Evolutionary conservation across 1,140 invertebrate species (phyloP).

Genomic region (Leptestheria dahalacensis): DNA sequence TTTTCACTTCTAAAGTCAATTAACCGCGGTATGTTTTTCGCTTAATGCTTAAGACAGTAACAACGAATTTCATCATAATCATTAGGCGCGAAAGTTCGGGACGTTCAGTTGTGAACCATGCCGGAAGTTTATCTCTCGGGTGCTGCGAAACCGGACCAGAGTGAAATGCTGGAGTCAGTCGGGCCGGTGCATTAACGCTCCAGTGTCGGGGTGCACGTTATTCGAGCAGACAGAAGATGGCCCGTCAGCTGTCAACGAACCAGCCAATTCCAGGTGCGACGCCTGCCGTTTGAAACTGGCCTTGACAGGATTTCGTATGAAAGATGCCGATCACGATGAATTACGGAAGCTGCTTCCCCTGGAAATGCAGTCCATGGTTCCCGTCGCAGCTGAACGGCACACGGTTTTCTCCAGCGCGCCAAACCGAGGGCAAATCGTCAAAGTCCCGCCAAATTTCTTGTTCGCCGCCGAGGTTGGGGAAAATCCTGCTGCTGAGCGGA

Average conservation of each 20-base stretch:
- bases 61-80: too few species aligned
- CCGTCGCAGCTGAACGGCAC: constrained; percentile 36
- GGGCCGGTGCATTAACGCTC: not conserved
- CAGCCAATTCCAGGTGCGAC: constrained; percentile 46
- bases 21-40: too few species aligned
- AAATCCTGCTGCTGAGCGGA: too few species aligned
- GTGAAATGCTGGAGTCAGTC: not conserved
- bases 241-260: not conserved
- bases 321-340: constrained; percentile 20
- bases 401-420: constrained; percentile 2
- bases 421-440: constrained; percentile 12
- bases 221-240: too few species aligned
- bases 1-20: too few species aligned
- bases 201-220: not conserved
- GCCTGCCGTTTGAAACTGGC: constrained; percentile 80
- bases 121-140: constrained; percentile 57
- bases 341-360: constrained; percentile 29
- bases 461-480: too few species aligned
- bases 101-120: constrained; percentile 69
- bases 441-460: too few species aligned
- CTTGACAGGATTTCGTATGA: constrained; percentile 58
- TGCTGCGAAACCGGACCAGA: constrained; percentile 17
- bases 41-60: too few species aligned
- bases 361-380: constrained; percentile 42
- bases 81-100: constrained; percentile 55